Percentiles rank a stretch among this genome's conserved stretches.
phyloP scores from a whole-genome alignment of 1,140 invertebrate species.

The Metopolophium dirhodum region DNA sequence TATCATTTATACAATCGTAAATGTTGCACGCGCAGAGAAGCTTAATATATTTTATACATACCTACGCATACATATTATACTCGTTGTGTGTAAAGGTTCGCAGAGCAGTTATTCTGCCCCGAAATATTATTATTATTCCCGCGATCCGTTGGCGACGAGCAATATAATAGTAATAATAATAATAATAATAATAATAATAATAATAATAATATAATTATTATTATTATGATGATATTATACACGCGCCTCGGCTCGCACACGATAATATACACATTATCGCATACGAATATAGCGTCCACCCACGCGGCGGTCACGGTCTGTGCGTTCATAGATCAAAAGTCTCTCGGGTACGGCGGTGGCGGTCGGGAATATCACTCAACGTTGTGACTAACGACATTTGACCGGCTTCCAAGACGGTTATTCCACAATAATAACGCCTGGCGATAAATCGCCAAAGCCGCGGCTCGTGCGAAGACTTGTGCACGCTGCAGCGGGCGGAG shows the following conservation, averaged over 20 bases:
- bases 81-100: not conserved
- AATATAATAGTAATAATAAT: not conserved
- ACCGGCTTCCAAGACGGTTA: slow-evolving; percentile 1
- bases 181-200: too few relatives aligned
- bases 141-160: not conserved
- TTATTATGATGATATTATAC: not conserved
- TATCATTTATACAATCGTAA: not conserved
- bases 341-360: not conserved
- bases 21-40: not conserved
- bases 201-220: not conserved
- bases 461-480: not conserved
- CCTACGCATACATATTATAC: not conserved
- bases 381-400: slow-evolving; percentile 44
- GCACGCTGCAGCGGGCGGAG: not conserved
- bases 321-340: slow-evolving; percentile 39
- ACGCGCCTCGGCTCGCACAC: not conserved
- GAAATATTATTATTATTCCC: not conserved
- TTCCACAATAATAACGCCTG: not conserved
- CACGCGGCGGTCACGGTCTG: not conserved
- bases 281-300: slow-evolving; percentile 41
- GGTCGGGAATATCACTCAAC: slow-evolving; percentile 20
- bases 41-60: not conserved
- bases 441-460: not conserved
- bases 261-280: not conserved
- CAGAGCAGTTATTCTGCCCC: not conserved